Evolutionary conservation across 2,113 vertebrate genomes (phyloP), one percentile per base, ranked within the genome.

Genomic region (Paradoxurus hermaphroditus): DNA sequence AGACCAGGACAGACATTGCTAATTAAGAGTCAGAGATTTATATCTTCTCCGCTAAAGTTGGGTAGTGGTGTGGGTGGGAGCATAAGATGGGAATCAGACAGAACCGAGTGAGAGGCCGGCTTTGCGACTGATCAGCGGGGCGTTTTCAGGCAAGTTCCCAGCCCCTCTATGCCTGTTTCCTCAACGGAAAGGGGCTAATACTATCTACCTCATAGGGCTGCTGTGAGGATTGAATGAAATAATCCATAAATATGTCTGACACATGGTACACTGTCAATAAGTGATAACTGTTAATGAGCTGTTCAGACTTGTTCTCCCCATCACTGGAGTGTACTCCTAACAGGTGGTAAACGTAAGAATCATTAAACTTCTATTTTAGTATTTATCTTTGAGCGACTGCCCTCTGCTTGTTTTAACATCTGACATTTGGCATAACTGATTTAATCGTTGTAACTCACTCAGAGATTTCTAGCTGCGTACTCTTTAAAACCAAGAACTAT

Each of bases 241-340:
- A 62, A 87, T 82, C 81, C 77, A 90, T 95, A 87, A 92, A 79
- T 63, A 73, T 36, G 68, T 93, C 96, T 96, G 75, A 83, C 73
- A 72, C 90, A 29, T 46, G 56, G 34, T 81, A 77, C 8, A 1
- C 1, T 21, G 73, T 59, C 93, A 72, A 73, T 93, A 95, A 94
- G 31, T 27, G 59, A 77, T 90, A 90, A 19, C 41, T 85, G 39
- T 82, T 96, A 97, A 97, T 92, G 92, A 85, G 56, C 68, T 83
- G 73, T 36, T 87, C 79, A 67, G n/a, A 46, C 29, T n/a, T 59
- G 19, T 53, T 95, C 89, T 73, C 75, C 41, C 31, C 70, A 70
- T 82, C 12, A 1, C 6, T 78, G 70, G 29, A 81, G 44, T 86
- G 21, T 56, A 14, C 31, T 31, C 27, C 41, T 81, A 90, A 94